Evolutionary conservation across 1,140 invertebrate species (phyloP), one percentile per base, ranked within the genome.

Genomic region (Lucilia sericata): DNA sequence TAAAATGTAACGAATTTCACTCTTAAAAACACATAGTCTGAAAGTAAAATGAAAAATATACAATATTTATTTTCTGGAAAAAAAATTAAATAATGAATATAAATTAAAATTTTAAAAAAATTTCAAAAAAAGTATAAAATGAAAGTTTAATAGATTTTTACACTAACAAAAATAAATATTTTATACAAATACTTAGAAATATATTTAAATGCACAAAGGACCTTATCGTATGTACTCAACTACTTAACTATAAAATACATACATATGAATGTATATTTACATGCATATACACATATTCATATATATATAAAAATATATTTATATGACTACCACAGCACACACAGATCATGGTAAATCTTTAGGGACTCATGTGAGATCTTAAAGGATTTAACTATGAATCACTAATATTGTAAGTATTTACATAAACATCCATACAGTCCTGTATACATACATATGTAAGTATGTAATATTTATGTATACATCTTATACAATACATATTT

Each of bases 341-440:
- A 21, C 21, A 70, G 4, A 70, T 70, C 65, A 25, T 21, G n/a
- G 65, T 7, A 70, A 80, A 80, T 80, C 76, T 49, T 47, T 80
- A 25, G 76, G 76, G 76, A n/a, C 76, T 80, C 76, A 80, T 80
- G 76, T 49, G 76, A 49, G 76, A 80, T 80, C 76, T 80, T 80
- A 80, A 80, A 49, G 76, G 76, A 80, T 51, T 80, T 80, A 80
- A 80, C 42, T 80, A 80, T 80, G 76, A 80, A 80, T 80, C 76
- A 80, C 76, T 80, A 80, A 80, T 80, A 42, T 80, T 49, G 25
- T 80, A 42, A 42, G 75, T 34, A 78, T 42, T 47, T 42, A 78
- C 36, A 78, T 7, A 78, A 8, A 74, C 13, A n/a, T 60, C 2
- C 14, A 60, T 60, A 60, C 14, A 17, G 3, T 5, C 14, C 1